Evolutionary conservation across 23 tunicate species (phyloP).

Genomic region (Styela clava): DNA sequence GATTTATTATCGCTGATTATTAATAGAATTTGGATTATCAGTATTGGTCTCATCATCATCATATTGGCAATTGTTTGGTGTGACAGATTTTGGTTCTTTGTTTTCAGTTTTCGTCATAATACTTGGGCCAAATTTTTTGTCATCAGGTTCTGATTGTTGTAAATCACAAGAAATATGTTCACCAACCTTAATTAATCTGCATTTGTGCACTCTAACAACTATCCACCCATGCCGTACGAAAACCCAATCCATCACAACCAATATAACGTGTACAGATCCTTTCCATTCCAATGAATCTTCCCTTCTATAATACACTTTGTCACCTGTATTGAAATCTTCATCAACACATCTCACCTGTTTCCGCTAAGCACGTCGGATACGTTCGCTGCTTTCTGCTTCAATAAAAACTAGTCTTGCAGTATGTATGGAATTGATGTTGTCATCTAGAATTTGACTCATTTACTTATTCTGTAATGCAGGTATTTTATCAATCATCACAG

Average conservation of each 20-base stretch:
- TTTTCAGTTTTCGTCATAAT: too few relatives aligned
- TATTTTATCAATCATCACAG: not conserved
- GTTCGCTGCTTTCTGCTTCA: conserved; percentile 11
- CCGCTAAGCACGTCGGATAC: not conserved
- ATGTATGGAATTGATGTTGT: not conserved
- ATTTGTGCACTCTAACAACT: conserved; percentile 15
- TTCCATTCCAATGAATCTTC: not conserved
- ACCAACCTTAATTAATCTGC: not conserved
- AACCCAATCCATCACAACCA: conserved; percentile 3
- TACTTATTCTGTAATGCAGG: not conserved
- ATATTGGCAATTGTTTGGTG: too few relatives aligned
- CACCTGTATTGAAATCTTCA: not conserved
- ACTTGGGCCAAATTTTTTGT: too few relatives aligned
- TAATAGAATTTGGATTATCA: too few relatives aligned
- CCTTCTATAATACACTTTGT: conserved; percentile 7
- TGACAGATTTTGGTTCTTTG: too few relatives aligned
- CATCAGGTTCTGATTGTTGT: too few relatives aligned
- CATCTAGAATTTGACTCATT: too few relatives aligned
- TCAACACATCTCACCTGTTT: not conserved
- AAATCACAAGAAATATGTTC: too few relatives aligned
- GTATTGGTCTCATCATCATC: too few relatives aligned
- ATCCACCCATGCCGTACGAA: conserved; percentile 11
- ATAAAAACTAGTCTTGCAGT: not conserved
- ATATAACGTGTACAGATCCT: conserved; percentile 14
- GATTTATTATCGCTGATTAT: too few relatives aligned